Percentiles rank a stretch among this genome's conserved stretches.
Evolutionary conservation across 2,888 invertebrate species (phyloP).

Genomic region (Listrodromus nycthemerus): DNA sequence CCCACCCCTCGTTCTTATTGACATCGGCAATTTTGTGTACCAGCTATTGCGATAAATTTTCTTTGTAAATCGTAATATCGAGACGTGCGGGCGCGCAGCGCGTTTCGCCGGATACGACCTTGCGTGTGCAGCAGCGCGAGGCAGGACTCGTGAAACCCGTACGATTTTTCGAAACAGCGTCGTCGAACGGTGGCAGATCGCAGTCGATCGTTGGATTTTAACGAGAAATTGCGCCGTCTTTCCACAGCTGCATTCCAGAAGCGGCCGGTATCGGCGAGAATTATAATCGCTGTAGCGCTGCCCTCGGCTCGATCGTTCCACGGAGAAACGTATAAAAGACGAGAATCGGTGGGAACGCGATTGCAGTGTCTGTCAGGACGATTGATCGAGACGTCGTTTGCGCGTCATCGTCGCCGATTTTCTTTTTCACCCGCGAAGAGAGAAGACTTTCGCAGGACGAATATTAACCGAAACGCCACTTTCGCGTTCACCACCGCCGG

Average conservation of each 20-base stretch:
- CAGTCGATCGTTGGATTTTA: neutral
- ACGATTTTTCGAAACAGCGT: conserved; percentile 70
- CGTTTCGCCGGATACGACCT: conserved; percentile 57
- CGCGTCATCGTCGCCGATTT: neutral
- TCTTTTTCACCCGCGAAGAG: neutral
- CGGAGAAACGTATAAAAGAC: conserved; percentile 79
- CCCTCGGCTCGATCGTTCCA: conserved; percentile 60
- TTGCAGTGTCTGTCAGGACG: conserved; percentile 75
- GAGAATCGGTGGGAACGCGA: conserved; percentile 66
- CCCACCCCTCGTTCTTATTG: neutral
- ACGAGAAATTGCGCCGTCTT: conserved; percentile 55
- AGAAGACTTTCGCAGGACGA: neutral
- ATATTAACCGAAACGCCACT: neutral
- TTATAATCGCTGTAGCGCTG: conserved; percentile 53
- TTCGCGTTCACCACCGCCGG: neutral
- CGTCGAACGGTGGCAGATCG: conserved; percentile 28
- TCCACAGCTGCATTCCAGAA: conserved; percentile 69
- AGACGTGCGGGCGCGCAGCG: conserved; percentile 33
- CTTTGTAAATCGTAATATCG: conserved; percentile 40
- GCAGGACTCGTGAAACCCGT: conserved; percentile 72
- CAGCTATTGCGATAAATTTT: conserved; percentile 44
- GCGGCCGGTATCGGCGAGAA: conserved; percentile 68
- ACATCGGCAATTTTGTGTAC: conserved; percentile 23
- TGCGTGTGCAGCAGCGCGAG: conserved; percentile 66
- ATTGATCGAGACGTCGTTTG: conserved; percentile 49